Conservation (phyloP, 2,113 vertebrate genomes). For the Probosciger aterrimus region DNA sequence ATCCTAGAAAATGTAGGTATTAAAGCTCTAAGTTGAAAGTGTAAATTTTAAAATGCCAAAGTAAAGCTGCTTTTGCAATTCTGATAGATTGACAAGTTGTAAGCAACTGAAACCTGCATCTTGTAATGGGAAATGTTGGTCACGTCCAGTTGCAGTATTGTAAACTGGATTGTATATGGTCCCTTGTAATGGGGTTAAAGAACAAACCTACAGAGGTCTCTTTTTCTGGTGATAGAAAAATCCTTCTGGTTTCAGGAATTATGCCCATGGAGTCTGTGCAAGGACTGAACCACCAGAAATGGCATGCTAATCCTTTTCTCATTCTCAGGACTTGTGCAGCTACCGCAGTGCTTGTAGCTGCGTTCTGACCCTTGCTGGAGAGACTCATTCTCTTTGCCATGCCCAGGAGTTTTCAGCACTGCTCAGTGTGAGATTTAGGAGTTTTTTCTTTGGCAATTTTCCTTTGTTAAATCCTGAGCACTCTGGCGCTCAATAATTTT, state of each 20-base stretch:
- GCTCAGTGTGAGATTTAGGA: not conserved
- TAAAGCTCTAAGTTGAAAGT: not conserved
- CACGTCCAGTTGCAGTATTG: not conserved
- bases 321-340: not conserved
- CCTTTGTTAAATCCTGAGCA: not conserved
- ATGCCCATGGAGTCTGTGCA: not conserved
- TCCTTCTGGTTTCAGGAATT: not conserved
- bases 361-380: not conserved
- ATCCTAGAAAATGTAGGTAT: not conserved
- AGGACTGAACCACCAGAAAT: not conserved
- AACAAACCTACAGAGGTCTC: not conserved
- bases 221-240: not conserved
- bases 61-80: not conserved
- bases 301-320: not conserved
- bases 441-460: constrained; percentile 4
- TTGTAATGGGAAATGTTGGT: not conserved
- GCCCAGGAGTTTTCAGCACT: not conserved
- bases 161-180: not conserved
- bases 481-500: not conserved
- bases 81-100: not conserved
- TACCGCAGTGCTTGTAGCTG: not conserved
- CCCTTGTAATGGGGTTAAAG: not conserved
- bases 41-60: not conserved
- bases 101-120: not conserved
- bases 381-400: not conserved